These are phyloP conservation scores for Petrophora chlorosata DNA, from an alignment of 2,888 invertebrate genomes.

Conservation along the genomic window DNA sequence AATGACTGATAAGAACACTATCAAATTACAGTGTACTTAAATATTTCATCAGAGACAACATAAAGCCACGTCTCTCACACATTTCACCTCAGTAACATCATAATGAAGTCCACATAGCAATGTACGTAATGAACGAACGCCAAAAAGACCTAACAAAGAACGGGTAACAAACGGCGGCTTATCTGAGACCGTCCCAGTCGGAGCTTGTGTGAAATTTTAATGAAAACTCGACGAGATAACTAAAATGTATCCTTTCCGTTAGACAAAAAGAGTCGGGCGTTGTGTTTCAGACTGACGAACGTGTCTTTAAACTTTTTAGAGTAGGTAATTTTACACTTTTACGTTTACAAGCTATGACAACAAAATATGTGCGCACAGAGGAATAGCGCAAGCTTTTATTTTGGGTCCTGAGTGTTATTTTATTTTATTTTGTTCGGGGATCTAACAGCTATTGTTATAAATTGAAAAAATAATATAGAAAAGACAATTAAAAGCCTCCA, in stretches of 20 bases:
- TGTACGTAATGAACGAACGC: constrained; percentile 35
- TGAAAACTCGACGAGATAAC: constrained; percentile 40
- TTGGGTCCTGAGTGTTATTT: too few species aligned
- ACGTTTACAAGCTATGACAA: too few species aligned
- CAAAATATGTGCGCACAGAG: too few species aligned
- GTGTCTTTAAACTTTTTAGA: too few species aligned
- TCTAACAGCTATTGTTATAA: too few species aligned
- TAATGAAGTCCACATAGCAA: constrained; percentile 21
- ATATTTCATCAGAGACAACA: background rate
- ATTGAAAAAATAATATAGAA: too few species aligned
- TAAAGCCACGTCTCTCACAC: background rate
- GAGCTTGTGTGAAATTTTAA: constrained; percentile 40
- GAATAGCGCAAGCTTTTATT: too few species aligned
- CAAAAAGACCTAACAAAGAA: constrained; percentile 42
- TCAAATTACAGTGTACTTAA: too few species aligned
- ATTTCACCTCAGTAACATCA: constrained; percentile 5
- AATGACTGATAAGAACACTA: too few species aligned
- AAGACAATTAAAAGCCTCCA: too few species aligned
- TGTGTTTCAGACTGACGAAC: too few species aligned
- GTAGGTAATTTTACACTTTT: background rate
- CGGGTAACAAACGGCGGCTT: constrained; percentile 36
- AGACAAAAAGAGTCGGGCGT: constrained; percentile 27
- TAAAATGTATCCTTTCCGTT: constrained; percentile 38
- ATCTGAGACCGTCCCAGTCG: constrained; percentile 41
- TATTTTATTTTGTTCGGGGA: too few species aligned